A percentile compares a stretch with the other conserved stretches of the same genome.
Conservation (phyloP, 1,140 invertebrate genomes). For the Lepidurus packardi region DNA sequence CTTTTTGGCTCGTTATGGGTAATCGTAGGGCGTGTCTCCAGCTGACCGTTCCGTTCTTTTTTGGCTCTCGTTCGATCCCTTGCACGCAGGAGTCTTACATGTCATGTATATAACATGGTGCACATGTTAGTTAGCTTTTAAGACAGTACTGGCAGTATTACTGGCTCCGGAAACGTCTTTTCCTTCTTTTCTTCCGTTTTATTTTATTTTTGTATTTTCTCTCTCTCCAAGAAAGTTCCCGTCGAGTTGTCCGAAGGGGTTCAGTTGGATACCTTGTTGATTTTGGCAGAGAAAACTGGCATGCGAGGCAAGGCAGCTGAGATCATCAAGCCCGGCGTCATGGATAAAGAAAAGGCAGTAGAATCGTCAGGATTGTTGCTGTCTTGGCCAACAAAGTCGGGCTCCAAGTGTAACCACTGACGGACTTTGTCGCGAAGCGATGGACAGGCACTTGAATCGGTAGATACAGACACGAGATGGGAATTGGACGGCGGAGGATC, state of each 20-base stretch:
- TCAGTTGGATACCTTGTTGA: conserved; percentile 18
- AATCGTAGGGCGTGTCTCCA: too few relatives aligned
- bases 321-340: conserved; percentile 11
- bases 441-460: background rate
- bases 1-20: too few relatives aligned
- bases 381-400: background rate
- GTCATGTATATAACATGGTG: too few relatives aligned
- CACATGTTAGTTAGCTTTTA: too few relatives aligned
- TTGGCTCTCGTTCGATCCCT: too few relatives aligned
- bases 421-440: background rate
- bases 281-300: conserved; percentile 12
- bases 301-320: conserved; percentile 3
- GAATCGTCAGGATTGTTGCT: background rate
- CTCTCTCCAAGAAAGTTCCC: background rate
- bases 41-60: too few relatives aligned
- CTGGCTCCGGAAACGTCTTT: background rate
- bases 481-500: background rate
- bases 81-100: too few relatives aligned
- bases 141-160: too few relatives aligned
- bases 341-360: conserved; percentile 8
- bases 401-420: background rate
- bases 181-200: background rate
- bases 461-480: background rate
- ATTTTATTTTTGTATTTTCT: background rate
- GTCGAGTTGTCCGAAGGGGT: background rate